phyloP scores from a whole-genome alignment of 2,888 invertebrate species.

The Tetramorium bicarinatum region DNA sequence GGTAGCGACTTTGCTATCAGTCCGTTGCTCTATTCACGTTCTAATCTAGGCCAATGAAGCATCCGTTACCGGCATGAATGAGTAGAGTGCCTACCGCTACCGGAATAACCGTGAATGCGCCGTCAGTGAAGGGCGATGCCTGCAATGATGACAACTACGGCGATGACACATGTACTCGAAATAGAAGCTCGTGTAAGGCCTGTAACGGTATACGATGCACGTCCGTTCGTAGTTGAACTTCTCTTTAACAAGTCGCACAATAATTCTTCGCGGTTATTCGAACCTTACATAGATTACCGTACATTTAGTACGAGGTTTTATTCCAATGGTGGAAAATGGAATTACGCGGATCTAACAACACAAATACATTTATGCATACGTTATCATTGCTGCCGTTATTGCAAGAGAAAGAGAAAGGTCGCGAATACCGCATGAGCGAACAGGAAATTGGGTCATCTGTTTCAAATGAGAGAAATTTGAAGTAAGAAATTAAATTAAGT shows the following conservation, averaged over 20 bases:
- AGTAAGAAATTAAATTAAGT: conserved; percentile 21
- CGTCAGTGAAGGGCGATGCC: conserved; percentile 45
- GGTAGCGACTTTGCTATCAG: conserved; percentile 60
- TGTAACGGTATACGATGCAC: conserved; percentile 65
- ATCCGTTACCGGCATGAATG: conserved; percentile 78
- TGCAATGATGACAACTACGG: conserved; percentile 37
- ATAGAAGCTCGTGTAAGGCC: conserved; percentile 75
- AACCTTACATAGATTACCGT: neutral
- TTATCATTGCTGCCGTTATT: neutral
- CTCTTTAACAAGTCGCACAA: conserved; percentile 47
- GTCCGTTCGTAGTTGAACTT: conserved; percentile 52
- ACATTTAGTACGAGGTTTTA: neutral
- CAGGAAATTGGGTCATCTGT: conserved; percentile 23
- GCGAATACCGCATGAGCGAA: neutral
- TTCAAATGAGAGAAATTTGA: conserved; percentile 30
- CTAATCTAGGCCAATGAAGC: conserved; percentile 80
- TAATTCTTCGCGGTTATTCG: conserved; percentile 26
- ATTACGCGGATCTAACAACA: neutral
- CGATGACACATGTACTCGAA: conserved; percentile 75
- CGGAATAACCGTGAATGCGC: conserved; percentile 61
- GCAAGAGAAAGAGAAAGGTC: neutral
- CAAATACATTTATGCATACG: conserved; percentile 1
- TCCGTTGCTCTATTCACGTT: conserved; percentile 77
- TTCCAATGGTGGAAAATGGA: conserved; percentile 16
- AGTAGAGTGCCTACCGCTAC: conserved; percentile 57